phyloP scores from a whole-genome alignment of 2,888 invertebrate species.

The Nasonia oneida region DNA sequence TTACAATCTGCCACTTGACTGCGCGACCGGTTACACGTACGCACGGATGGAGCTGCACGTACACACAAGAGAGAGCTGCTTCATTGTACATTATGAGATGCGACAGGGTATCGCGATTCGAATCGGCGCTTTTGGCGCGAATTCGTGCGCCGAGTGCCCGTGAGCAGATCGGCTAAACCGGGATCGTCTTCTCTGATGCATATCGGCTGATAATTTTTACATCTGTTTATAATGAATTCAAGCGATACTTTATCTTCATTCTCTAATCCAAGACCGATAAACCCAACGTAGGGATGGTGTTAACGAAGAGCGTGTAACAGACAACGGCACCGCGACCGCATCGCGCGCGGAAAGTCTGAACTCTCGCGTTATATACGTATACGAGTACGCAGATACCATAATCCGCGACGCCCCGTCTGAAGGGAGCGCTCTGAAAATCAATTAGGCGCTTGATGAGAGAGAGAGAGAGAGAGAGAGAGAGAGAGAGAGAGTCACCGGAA shows the following conservation, averaged over 20 bases:
- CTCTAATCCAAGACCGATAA: neutral
- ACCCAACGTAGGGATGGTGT: neutral
- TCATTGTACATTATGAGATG: neutral
- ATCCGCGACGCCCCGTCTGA: conserved; percentile 16
- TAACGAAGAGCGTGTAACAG: too few relatives aligned
- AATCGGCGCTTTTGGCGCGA: conserved; percentile 48
- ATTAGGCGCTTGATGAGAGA: neutral
- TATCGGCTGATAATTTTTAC: neutral
- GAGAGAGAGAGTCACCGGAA: conserved; percentile 32
- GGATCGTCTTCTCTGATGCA: neutral
- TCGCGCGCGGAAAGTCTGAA: conserved; percentile 13
- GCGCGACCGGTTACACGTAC: conserved; percentile 65
- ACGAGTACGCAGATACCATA: neutral
- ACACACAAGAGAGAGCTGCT: neutral
- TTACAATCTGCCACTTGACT: conserved; percentile 76
- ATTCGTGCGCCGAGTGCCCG: conserved; percentile 29
- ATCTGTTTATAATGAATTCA: neutral
- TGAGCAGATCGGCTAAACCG: conserved; percentile 16
- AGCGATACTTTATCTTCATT: neutral
- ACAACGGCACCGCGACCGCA: neutral
- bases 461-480: neutral
- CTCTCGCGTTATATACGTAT: neutral
- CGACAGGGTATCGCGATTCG: conserved; percentile 37
- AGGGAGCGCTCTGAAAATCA: conserved; percentile 41
- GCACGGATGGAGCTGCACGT: neutral